phyloP scores from a whole-genome alignment of 2,888 invertebrate genomes.

The Melipona bicolor region DNA sequence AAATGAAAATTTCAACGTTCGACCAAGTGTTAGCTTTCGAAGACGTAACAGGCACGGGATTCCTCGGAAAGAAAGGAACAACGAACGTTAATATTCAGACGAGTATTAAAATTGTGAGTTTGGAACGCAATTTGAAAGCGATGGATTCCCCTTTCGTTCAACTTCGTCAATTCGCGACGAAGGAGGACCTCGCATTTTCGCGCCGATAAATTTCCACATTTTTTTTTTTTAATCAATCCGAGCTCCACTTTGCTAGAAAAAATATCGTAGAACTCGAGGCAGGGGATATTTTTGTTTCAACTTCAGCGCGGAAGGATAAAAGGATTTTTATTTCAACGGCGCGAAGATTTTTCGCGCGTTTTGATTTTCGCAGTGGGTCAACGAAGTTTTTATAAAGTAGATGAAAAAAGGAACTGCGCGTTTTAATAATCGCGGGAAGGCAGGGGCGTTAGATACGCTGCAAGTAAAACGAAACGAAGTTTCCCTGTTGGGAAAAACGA shows the following conservation, averaged over 20 bases:
- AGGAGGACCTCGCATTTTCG: not conserved
- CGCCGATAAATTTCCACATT: not conserved
- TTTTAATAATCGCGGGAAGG: conserved; percentile 11
- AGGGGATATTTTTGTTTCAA: not conserved
- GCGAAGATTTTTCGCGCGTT: not conserved
- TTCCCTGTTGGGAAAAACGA: not conserved
- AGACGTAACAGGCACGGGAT: not conserved
- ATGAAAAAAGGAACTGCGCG: conserved; percentile 6
- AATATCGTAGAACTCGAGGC: not conserved
- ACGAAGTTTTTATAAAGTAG: not conserved
- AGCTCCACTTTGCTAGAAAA: not conserved
- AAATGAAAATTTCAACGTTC: not conserved
- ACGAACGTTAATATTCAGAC: not conserved
- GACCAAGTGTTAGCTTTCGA: not conserved
- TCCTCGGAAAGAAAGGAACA: not conserved
- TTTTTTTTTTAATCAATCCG: not conserved
- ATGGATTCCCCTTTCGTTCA: not conserved
- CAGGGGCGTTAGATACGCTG: not conserved
- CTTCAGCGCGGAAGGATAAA: not conserved
- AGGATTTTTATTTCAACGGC: not conserved
- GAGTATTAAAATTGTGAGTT: too few species aligned
- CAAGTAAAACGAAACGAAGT: conserved; percentile 4
- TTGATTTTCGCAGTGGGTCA: not conserved
- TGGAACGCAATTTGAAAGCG: not conserved
- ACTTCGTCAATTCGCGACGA: not conserved